Evolutionary conservation across 2,113 vertebrate genomes (phyloP).

Genomic region (Holacanthus passer): DNA sequence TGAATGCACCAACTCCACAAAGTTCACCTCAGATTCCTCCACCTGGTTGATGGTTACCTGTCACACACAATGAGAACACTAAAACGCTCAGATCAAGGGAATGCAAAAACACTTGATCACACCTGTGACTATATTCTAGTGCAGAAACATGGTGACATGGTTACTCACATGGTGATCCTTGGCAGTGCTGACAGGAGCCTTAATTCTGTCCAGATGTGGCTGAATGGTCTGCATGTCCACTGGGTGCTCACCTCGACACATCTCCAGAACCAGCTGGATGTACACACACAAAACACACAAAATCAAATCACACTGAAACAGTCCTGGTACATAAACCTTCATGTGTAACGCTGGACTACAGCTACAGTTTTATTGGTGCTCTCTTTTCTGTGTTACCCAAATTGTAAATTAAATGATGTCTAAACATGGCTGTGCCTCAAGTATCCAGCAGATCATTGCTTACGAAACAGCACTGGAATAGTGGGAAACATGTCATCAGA

Average conservation of each 20-base stretch:
- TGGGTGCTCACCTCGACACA: constrained; percentile 77
- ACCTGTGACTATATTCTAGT: neutral
- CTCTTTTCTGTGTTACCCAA: too few species aligned
- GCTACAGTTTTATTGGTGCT: neutral
- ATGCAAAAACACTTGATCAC: neutral
- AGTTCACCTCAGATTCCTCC: constrained; percentile 81
- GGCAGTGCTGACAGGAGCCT: constrained; percentile 75
- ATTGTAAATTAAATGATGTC: neutral
- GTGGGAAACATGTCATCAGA: too few species aligned
- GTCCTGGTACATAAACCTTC: neutral
- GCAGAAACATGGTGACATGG: neutral
- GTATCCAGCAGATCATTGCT: too few species aligned
- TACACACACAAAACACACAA: neutral
- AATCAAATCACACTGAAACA: neutral
- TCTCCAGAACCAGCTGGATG: constrained; percentile 79
- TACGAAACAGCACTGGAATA: too few species aligned
- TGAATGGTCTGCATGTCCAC: constrained; percentile 78
- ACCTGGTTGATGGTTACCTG: constrained; percentile 78
- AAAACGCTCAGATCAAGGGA: neutral
- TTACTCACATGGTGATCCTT: constrained; percentile 75
- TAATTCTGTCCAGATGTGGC: constrained; percentile 81
- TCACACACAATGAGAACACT: constrained; percentile 3
- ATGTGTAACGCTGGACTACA: neutral
- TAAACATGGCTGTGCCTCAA: too few species aligned
- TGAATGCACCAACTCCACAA: constrained; percentile 82